Evolutionary conservation across 2,888 invertebrate genomes (phyloP).

Genomic region (Noctuana brunneofusca): DNA sequence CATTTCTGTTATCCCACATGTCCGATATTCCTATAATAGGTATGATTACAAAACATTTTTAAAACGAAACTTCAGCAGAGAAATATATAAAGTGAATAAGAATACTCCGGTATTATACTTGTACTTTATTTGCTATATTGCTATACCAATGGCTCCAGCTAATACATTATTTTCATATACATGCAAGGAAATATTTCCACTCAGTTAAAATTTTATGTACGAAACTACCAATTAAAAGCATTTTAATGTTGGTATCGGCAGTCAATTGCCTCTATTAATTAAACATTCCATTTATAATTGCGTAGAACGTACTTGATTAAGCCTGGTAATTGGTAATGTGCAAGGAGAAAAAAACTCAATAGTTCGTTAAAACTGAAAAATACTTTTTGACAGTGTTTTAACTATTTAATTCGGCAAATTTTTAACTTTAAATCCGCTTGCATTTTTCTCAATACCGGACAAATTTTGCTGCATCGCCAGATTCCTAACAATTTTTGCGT

Average conservation of each 20-base stretch:
- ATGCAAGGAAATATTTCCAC: background rate
- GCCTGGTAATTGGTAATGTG: background rate
- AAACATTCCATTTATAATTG: background rate
- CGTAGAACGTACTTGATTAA: background rate
- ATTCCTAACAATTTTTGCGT: constrained; percentile 26
- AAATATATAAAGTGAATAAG: too few relatives aligned
- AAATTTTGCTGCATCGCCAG: constrained; percentile 15
- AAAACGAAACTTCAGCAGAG: too few relatives aligned
- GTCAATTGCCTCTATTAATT: constrained; percentile 8
- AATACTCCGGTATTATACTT: too few relatives aligned
- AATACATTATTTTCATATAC: too few relatives aligned
- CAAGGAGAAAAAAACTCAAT: background rate
- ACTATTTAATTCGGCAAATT: background rate
- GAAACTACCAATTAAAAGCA: background rate
- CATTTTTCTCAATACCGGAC: constrained; percentile 21
- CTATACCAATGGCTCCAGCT: too few relatives aligned
- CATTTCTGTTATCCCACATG: too few relatives aligned
- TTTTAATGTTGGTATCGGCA: constrained; percentile 3
- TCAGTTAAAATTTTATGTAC: background rate
- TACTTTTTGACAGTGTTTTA: background rate
- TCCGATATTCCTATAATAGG: too few relatives aligned
- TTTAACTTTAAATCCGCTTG: constrained; percentile 15
- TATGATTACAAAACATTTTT: too few relatives aligned
- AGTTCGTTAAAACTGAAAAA: background rate
- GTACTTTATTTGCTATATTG: too few relatives aligned